A percentile compares a stretch with the other conserved stretches of the same genome.
Evolutionary conservation across 2,113 vertebrate genomes (phyloP).

Genomic region (Orycteropus afer): DNA sequence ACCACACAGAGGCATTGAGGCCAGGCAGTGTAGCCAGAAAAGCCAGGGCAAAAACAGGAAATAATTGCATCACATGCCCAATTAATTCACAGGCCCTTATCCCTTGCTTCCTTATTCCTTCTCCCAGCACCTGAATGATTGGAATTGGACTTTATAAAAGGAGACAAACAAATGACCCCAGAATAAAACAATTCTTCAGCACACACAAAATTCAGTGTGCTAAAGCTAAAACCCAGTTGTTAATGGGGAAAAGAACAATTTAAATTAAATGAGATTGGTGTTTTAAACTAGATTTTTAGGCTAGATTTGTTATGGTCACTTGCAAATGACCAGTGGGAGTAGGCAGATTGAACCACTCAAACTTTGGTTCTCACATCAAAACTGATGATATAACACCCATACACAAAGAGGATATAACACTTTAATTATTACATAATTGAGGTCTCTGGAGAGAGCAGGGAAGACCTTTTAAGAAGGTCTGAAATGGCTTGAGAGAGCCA

Average conservation of each 20-base stretch:
- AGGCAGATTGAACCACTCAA: not conserved
- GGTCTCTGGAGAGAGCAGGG: not conserved
- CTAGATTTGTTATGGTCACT: not conserved
- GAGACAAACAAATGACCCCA: not conserved
- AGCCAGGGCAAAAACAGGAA: not conserved
- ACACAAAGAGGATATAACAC: not conserved
- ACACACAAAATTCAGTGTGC: not conserved
- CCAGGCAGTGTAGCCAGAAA: not conserved
- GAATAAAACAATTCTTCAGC: not conserved
- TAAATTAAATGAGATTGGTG: not conserved
- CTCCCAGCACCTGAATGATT: not conserved
- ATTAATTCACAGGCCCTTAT: not conserved
- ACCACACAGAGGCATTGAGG: not conserved
- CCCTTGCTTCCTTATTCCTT: not conserved
- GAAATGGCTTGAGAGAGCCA: not conserved
- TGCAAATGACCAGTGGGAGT: not conserved
- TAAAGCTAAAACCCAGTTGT: not conserved
- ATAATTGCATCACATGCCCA: not conserved
- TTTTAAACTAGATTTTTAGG: constrained; percentile 16
- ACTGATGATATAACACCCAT: not conserved
- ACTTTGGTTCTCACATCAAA: not conserved
- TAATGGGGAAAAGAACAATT: not conserved
- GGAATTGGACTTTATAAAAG: not conserved
- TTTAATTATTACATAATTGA: not conserved
- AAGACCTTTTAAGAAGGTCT: not conserved